Conservation (phyloP, 2,797 vertebrate species). For the Anguilla obscura region DNA sequence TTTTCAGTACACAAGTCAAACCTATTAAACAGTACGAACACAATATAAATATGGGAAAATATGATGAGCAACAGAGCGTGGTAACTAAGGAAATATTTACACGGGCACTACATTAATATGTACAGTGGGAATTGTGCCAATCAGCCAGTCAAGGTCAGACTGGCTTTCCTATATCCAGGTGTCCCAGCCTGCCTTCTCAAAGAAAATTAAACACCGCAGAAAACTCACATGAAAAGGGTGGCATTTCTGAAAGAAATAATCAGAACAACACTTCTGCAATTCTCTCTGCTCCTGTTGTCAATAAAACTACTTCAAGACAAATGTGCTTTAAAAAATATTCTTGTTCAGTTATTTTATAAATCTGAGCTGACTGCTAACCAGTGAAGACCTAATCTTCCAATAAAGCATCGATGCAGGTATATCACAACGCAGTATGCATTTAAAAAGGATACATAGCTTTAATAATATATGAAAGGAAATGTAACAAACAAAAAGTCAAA, state of each 20-base stretch:
- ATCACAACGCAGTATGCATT: background rate
- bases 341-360: background rate
- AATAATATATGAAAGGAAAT: background rate
- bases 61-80: constrained; percentile 44
- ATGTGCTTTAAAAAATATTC: background rate
- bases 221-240: background rate
- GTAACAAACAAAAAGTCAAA: background rate
- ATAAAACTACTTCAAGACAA: background rate
- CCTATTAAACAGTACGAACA: constrained; percentile 49
- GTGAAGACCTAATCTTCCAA: background rate
- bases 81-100: constrained; percentile 61
- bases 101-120: constrained; percentile 49
- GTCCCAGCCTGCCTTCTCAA: constrained; percentile 25
- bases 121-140: constrained; percentile 46
- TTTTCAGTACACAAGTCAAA: constrained; percentile 44
- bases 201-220: background rate
- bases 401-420: background rate
- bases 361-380: background rate
- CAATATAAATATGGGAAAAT: constrained; percentile 60
- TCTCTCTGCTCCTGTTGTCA: background rate
- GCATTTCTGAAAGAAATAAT: background rate
- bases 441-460: background rate
- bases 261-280: background rate
- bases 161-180: constrained; percentile 38
- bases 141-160: constrained; percentile 32